Conservation (phyloP, 30 jellyfish, hydroid and myxozoan genomes). For the Sanderia malayensis region DNA sequence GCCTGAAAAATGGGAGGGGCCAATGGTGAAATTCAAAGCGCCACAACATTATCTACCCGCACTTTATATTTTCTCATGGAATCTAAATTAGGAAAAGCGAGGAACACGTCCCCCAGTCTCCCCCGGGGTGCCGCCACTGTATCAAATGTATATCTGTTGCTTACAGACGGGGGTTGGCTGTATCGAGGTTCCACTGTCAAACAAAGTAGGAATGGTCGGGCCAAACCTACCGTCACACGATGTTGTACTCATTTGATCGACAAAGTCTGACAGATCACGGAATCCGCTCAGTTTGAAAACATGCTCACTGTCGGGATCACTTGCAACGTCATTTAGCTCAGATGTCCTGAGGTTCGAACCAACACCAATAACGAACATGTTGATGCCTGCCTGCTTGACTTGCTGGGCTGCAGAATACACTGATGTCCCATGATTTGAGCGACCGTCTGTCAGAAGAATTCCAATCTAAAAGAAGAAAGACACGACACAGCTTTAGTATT, state of each 20-base stretch:
- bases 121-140: too few relatives aligned
- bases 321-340: slow-evolving; percentile 84
- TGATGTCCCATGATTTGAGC: slow-evolving; percentile 56
- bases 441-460: slow-evolving; percentile 85
- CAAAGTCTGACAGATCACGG: slow-evolving; percentile 84
- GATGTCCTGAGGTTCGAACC: slow-evolving; percentile 41
- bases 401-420: slow-evolving; percentile 72
- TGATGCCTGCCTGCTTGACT: slow-evolving; percentile 79
- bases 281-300: slow-evolving; percentile 60
- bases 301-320: slow-evolving; percentile 78
- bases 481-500: too few relatives aligned
- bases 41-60: too few relatives aligned
- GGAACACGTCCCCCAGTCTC: too few relatives aligned
- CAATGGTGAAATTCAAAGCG: too few relatives aligned
- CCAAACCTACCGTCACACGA: slow-evolving; percentile 89
- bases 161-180: too few relatives aligned
- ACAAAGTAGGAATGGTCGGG: too few relatives aligned
- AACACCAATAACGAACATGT: slow-evolving; percentile 92
- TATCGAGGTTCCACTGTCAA: too few relatives aligned
- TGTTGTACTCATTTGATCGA: slow-evolving; percentile 90
- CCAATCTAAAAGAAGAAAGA: slow-evolving; percentile 92
- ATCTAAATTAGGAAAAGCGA: too few relatives aligned
- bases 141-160: too few relatives aligned
- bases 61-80: too few relatives aligned
- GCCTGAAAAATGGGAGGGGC: too few relatives aligned